Base-by-base conservation (phyloP, 2,797 vertebrate genomes). In the Helarctos malayanus region DNA sequence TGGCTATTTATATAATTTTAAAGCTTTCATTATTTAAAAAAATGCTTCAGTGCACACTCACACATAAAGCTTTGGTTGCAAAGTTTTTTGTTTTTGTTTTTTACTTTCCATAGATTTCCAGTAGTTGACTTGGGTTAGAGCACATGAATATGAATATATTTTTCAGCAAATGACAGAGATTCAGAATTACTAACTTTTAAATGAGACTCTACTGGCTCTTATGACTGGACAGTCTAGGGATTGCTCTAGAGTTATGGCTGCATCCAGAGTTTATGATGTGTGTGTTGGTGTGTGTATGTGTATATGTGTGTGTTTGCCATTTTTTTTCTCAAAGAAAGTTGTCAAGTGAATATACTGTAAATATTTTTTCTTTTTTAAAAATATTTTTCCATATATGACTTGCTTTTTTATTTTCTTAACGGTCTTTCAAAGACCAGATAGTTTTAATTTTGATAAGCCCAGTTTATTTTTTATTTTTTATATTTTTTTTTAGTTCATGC, bases 91-190 rank as follows among this genome's bases (percentile, higher is more conserved):
- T 15, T 52, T 52, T 52, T 52, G 13, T 52, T 15, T 71, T 68
- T 95, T 45, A 91, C 21, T 75, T 94, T 86, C 88, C 84, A 75
- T 87, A 92, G 89, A 85, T 76, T 89, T 94, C 94, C 21, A 94
- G 38, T 79, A 93, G n/a, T 73, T 29, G 68, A 83, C 32, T 59
- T 87, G 78, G 49, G 56, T 90, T 61, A 88, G 65, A 65, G 38
- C n/a, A 82, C 32, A 86, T 45, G 61, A 83, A 75, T 41, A 41
- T 41, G 41, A 41, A 41, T 41, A 41, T 41, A 41, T 41, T 41
- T 41, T 41, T 41, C 89, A 91, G 21, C 69, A 93, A 49, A 15
- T 79, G 45, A 68, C 52, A 81, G 59, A 78, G 45, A 93, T 95
- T 93, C 68, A 73, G 27, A 47, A 15, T 61, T 73, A 69, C 45